Evolutionary conservation across 2,888 invertebrate genomes (phyloP), one percentile per base, ranked within the genome.

Genomic region (Brachylomia viminalis): DNA sequence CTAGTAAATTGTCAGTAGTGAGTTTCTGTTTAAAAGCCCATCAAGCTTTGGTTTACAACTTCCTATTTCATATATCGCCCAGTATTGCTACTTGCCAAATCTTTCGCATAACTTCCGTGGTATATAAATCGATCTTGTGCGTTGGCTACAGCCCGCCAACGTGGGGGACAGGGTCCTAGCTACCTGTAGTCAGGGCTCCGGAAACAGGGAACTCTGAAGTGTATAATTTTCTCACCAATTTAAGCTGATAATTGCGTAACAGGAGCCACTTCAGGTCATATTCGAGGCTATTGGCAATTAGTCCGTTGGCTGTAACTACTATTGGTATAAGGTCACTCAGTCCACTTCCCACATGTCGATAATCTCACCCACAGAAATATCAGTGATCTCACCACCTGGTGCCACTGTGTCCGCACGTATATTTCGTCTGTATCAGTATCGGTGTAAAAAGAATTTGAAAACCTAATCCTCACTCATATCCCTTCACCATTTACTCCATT

Each of bases 331-430:
- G 62, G 74, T 77, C 45, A 54, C 47, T 15, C n/a, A 59, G 17
- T 23, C 66, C 54, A 67, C 79, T 61, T 80, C 79, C 80, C 80
- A 79, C 79, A 49, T 80, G 42, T 27, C 61, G 66, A 79, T 62
- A 79, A 80, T 74, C 61, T 79, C 74, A 79, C 54, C 74, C 15
- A 80, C 78, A 79, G 52, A 73, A 10, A 33, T 54, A 62, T 62
- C 61, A 74, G 54, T 79, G 78, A 79, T 74, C 74, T 79, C 79
- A 80, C 30, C 54, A 72, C 49, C 49, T 52, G 23, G 1, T 71
- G 38, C 15, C 27, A 54, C 65, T 65, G 49, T 75, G 30, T 65
- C 38, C 27, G 23, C 27, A 49, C 15, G 17, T 17, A 0, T 49
- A 38, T 47, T 68, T 52, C 38, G 64, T n/a, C 47, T 10, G 38